Evolutionary conservation across 2,888 invertebrate genomes (phyloP), one percentile per base, ranked within the genome.

Genomic region (Zeuzera pyrina): DNA sequence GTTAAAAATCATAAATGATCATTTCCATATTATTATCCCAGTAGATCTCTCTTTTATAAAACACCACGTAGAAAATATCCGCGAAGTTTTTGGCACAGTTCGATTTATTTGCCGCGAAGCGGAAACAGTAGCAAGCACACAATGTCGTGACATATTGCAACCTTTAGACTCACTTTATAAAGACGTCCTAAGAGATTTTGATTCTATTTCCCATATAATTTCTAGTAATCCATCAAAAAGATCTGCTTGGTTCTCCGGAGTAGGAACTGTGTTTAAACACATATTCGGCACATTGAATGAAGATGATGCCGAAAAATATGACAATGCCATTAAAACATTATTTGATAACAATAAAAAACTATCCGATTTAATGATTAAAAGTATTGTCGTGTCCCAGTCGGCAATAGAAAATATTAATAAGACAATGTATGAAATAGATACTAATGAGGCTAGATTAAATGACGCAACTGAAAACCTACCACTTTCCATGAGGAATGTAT

Each of bases 261-360:
- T 47, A n/a, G 49, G 50, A 2, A 34, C 39, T 4, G 13, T 41
- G 1, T 30, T 40, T 6, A 50, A 49, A 42, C 31, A 38, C 12
- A 31, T 49, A n/a, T 47, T 47, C 26, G 49, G 48, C 1, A 44
- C 49, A 19, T 16, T 49, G 15, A 41, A 49, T 12, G 47, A 49
- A 33, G 27, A 47, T 6, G 47, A 49, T 25, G 47, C 36, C 8
- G 8, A 44, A 0, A 40, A 30, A 16, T 49, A 46, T 27, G 32
- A 49, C 19, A 23, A 38, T 1, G 43, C 46, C 3, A 45, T 51
- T 10, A 12, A 31, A 12, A 15, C 12, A 15, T 1, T 45, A 11
- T 36, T 45, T 26, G 29, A 38, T 21, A 24, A 40, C 2, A 21
- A 43, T 27, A 40, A 42, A 12, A 36, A 16, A 19, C 12, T 45